Percentiles rank a stretch among this genome's conserved stretches.
These are phyloP conservation scores for Formica selysi DNA, from an alignment of 1,140 invertebrate genomes.

Conservation along the genomic window DNA sequence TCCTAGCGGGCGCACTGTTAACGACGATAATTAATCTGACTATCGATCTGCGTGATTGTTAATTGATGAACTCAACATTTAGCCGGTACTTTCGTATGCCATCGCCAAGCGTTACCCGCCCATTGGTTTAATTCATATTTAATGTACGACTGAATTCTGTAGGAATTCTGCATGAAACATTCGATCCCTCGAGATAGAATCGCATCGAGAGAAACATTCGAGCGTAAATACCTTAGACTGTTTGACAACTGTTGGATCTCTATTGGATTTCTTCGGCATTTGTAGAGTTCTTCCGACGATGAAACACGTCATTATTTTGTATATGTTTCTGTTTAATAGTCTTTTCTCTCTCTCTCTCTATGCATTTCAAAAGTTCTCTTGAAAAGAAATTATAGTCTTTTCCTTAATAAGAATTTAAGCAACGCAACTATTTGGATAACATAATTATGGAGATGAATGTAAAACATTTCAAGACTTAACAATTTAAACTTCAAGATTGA, in stretches of 20 bases:
- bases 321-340: conserved; percentile 6
- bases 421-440: neutral
- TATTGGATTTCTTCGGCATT: neutral
- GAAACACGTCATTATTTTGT: conserved; percentile 15
- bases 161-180: neutral
- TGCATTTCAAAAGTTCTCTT: neutral
- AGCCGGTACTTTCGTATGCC: neutral
- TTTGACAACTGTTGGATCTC: neutral
- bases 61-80: conserved; percentile 34
- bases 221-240: neutral
- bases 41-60: neutral
- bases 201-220: conserved; percentile 2
- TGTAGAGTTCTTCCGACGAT: neutral
- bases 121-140: conserved; percentile 19
- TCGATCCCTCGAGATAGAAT: neutral
- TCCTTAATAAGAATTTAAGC: neutral
- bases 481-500: neutral
- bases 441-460: neutral
- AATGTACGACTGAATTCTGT: neutral
- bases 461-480: neutral
- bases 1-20: conserved; percentile 5
- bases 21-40: conserved; percentile 55
- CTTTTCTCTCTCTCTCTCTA: neutral
- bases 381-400: neutral
- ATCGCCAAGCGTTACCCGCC: neutral